Conservation (phyloP, 2,888 invertebrate genomes). For the Teinopalpus imperialis region DNA sequence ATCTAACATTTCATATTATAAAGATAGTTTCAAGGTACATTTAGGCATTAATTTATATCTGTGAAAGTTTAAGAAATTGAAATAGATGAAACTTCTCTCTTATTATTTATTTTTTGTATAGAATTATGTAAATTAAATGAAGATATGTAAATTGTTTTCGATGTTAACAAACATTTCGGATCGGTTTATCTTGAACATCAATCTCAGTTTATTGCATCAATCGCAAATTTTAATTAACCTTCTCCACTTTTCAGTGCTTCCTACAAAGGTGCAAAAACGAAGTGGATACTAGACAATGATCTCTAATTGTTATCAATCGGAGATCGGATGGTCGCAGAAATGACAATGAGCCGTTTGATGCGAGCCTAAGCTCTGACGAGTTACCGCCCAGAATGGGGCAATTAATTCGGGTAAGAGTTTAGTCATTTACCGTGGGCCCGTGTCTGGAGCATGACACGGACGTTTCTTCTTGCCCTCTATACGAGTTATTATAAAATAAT, state of each 20-base stretch:
- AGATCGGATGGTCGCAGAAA: conserved; percentile 36
- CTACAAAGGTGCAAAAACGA: conserved; percentile 19
- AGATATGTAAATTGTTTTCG: no score
- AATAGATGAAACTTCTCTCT: no score
- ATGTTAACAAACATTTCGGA: no score
- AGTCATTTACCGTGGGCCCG: conserved; percentile 52
- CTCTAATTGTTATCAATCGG: conserved; percentile 41
- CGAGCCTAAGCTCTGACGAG: conserved; percentile 53
- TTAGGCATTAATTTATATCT: no score
- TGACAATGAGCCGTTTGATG: conserved; percentile 43
- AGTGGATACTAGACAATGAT: conserved; percentile 36
- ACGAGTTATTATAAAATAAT: conserved; percentile 81
- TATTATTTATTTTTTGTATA: no score
- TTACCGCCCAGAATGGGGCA: conserved; percentile 73
- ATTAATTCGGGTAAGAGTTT: conserved; percentile 74
- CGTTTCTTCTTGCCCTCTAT: conserved; percentile 64
- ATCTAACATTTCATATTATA: no score
- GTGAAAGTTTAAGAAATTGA: no score
- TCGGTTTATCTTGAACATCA: background rate
- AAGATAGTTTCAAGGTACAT: no score
- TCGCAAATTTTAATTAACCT: conserved; percentile 5
- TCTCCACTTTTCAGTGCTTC: conserved; percentile 6
- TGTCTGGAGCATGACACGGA: conserved; percentile 66
- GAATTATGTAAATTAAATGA: no score
- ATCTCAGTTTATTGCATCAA: conserved; percentile 3